These are phyloP conservation scores for Drosophila quadrilineata DNA, from an alignment of 1,140 invertebrate genomes.

Conservation along the genomic window DNA sequence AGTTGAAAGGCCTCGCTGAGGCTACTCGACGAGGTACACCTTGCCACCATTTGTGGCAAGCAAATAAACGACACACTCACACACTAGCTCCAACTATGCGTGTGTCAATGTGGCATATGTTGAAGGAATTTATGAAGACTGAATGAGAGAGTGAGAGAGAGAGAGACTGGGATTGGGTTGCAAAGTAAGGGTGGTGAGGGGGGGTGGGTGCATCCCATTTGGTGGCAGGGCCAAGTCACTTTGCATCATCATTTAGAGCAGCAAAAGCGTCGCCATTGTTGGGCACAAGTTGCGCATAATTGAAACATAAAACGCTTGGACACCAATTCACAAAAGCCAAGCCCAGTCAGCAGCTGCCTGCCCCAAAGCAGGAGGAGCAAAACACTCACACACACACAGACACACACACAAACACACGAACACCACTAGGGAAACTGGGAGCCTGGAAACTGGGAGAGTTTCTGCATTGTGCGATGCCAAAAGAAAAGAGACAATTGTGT, in stretches of 20 bases:
- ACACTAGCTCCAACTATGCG: constrained; percentile 29
- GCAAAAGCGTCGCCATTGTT: constrained; percentile 59
- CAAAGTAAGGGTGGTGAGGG: not conserved
- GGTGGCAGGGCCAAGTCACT: constrained; percentile 47
- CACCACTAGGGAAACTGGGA: not conserved
- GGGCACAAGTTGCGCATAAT: constrained; percentile 77
- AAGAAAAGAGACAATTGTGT: constrained; percentile 78
- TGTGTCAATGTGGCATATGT: constrained; percentile 50
- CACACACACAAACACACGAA: not conserved
- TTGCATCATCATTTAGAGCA: constrained; percentile 71
- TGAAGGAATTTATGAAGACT: constrained; percentile 53
- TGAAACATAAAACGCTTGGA: constrained; percentile 79
- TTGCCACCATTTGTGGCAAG: constrained; percentile 14
- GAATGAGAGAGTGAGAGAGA: not conserved
- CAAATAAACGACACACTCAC: constrained; percentile 30
- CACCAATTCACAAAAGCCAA: constrained; percentile 77
- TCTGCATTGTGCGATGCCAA: constrained; percentile 63
- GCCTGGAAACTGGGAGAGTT: constrained; percentile 1
- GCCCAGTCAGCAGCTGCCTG: not conserved
- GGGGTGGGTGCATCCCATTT: not conserved
- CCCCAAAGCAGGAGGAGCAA: constrained; percentile 10
- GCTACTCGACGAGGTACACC: constrained; percentile 42
- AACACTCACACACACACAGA: not conserved
- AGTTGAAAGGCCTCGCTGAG: constrained; percentile 40
- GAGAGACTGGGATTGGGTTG: constrained; percentile 24